phyloP scores from a whole-genome alignment of 2,113 vertebrate species.

The Podilymbus podiceps region DNA sequence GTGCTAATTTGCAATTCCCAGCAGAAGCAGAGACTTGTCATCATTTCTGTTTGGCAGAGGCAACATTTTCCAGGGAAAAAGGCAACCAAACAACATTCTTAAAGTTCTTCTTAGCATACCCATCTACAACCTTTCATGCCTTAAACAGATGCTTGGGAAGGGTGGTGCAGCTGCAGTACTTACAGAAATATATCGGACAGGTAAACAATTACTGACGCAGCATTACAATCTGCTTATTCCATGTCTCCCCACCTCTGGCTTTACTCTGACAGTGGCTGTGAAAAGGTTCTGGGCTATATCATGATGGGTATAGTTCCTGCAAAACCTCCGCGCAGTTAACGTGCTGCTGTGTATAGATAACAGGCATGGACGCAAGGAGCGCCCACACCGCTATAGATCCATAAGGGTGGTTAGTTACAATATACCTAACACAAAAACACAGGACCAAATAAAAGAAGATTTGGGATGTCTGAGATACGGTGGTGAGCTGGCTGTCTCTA shows the following conservation, averaged over 20 bases:
- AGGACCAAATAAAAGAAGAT: background rate
- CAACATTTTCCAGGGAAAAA: slow-evolving; percentile 39
- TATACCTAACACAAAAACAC: background rate
- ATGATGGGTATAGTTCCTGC: background rate
- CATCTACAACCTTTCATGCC: background rate
- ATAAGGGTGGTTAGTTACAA: background rate
- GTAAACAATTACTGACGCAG: background rate
- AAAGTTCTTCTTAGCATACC: background rate
- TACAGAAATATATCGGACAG: background rate
- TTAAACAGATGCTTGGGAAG: slow-evolving; percentile 13
- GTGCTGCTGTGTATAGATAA: background rate
- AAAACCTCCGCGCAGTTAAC: background rate
- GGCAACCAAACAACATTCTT: slow-evolving; percentile 23
- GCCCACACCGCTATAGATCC: background rate
- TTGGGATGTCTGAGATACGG: background rate
- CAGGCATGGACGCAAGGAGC: background rate
- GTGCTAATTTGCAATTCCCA: slow-evolving; percentile 31
- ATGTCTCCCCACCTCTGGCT: background rate
- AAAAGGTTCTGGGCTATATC: background rate
- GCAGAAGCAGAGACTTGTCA: slow-evolving; percentile 40
- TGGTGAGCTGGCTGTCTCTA: background rate
- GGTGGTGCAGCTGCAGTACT: background rate
- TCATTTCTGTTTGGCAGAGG: slow-evolving; percentile 19
- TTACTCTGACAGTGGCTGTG: background rate
- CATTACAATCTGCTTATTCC: background rate